Conservation (phyloP, 2,797 vertebrate species). For the Petrocephalus schoutedeni region DNA sequence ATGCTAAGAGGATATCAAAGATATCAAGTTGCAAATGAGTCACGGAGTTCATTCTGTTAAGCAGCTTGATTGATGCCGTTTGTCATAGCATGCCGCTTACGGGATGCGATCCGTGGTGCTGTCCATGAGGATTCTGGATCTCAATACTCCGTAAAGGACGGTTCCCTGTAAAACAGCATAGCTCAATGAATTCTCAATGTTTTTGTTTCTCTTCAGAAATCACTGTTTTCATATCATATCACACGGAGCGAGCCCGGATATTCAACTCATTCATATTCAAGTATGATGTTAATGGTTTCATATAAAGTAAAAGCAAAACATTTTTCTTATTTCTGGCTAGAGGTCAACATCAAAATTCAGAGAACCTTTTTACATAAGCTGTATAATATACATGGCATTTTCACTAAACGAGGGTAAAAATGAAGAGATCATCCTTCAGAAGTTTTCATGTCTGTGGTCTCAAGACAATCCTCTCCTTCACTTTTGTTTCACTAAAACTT, state of each 20-base stretch:
- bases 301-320: not conserved
- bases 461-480: not conserved
- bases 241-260: not conserved
- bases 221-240: not conserved
- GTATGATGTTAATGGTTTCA: not conserved
- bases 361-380: not conserved
- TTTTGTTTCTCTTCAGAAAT: not conserved
- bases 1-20: not conserved
- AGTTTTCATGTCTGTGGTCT: not conserved
- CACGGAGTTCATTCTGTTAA: not conserved
- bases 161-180: not conserved
- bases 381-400: not conserved
- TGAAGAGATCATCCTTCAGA: not conserved
- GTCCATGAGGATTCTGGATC: not conserved
- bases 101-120: not conserved
- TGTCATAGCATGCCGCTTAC: not conserved
- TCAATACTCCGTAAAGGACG: too few relatives aligned
- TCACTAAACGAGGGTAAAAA: not conserved
- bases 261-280: not conserved
- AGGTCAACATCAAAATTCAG: not conserved
- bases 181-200: not conserved
- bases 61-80: not conserved
- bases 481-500: not conserved
- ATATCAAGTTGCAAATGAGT: not conserved
- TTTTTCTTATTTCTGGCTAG: not conserved